These are phyloP conservation scores for Lasioglossum marginatum DNA, from an alignment of 2,888 invertebrate genomes.

Conservation along the genomic window DNA sequence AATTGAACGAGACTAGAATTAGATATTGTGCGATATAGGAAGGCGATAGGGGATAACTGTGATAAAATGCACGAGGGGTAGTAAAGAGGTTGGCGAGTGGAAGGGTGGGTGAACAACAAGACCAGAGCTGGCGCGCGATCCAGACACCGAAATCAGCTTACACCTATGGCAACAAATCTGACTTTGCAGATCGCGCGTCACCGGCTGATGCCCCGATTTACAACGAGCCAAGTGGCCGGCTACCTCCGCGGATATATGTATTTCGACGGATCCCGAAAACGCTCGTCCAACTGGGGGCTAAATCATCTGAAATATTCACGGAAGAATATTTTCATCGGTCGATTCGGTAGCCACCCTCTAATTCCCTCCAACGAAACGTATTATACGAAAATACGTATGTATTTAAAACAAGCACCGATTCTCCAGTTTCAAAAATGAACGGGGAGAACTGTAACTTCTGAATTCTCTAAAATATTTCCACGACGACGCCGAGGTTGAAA, in stretches of 20 bases:
- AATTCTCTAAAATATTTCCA: neutral
- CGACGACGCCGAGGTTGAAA: neutral
- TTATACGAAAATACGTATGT: too few species aligned
- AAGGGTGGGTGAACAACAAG: neutral
- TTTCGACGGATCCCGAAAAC: conserved; percentile 13
- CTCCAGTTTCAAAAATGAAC: neutral
- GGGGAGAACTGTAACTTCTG: neutral
- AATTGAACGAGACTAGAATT: neutral
- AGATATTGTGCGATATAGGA: neutral
- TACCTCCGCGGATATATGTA: conserved; percentile 27
- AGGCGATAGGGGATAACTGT: neutral
- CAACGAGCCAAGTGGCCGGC: conserved; percentile 34
- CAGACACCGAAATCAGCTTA: conserved; percentile 68
- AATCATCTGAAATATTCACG: conserved; percentile 30
- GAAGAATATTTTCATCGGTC: conserved; percentile 18
- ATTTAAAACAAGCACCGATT: neutral
- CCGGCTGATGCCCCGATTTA: conserved; percentile 54
- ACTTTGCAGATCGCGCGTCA: conserved; percentile 55
- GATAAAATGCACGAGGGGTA: neutral
- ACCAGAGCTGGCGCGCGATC: conserved; percentile 12
- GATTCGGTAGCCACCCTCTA: neutral
- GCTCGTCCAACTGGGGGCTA: neutral
- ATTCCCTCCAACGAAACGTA: neutral
- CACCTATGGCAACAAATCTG: conserved; percentile 68
- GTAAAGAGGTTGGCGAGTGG: conserved; percentile 13